Percentiles rank a stretch among this genome's conserved stretches.
phyloP scores from a whole-genome alignment of 2,888 invertebrate genomes.

The Fragum fragum region DNA sequence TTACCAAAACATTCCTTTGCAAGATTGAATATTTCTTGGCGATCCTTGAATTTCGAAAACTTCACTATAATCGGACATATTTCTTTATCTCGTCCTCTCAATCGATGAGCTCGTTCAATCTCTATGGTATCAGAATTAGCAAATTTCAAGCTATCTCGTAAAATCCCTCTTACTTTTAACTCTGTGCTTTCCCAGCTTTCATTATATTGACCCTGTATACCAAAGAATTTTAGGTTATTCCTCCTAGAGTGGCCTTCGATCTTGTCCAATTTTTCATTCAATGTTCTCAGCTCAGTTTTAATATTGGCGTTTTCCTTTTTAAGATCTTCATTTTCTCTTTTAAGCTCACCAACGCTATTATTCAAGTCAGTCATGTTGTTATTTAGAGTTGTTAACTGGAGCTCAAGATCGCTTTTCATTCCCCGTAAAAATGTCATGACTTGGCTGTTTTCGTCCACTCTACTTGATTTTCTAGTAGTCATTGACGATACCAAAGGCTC shows the following conservation, averaged over 20 bases:
- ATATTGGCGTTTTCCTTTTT: neutral
- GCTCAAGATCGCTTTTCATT: too few species aligned
- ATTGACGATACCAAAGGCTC: too few species aligned
- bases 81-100: conserved; percentile 28
- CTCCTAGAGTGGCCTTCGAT: neutral
- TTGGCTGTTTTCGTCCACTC: too few species aligned
- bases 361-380: too few species aligned
- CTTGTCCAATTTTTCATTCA: neutral
- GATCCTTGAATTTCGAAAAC: conserved; percentile 33
- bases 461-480: too few species aligned
- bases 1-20: conserved; percentile 18
- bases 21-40: conserved; percentile 21
- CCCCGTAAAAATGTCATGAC: too few species aligned
- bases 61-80: conserved; percentile 45
- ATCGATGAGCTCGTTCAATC: conserved; percentile 40
- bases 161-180: conserved; percentile 11
- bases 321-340: neutral
- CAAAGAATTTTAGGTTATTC: neutral
- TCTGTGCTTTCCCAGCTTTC: neutral
- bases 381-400: too few species aligned
- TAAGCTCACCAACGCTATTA: too few species aligned
- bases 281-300: neutral
- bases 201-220: neutral
- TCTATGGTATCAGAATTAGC: conserved; percentile 18
- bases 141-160: conserved; percentile 20